These are phyloP conservation scores for Seira ritae DNA, from an alignment of 2,888 invertebrate species.

Conservation along the genomic window DNA sequence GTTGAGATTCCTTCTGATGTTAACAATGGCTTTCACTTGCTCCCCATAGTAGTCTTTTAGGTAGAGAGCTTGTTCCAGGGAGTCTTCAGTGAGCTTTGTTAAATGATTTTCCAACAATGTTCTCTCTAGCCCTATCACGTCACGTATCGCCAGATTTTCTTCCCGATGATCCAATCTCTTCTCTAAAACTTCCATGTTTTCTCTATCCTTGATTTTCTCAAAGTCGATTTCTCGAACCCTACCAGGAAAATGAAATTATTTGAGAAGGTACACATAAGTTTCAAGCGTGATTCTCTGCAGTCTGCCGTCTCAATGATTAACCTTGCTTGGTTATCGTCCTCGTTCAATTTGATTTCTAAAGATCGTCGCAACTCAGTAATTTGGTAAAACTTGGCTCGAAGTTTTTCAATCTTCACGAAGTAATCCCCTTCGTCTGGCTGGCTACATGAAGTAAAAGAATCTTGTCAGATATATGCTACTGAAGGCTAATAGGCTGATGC, in stretches of 20 bases:
- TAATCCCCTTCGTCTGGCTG: conserved; percentile 67
- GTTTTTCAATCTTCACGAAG: conserved; percentile 61
- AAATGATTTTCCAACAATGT: conserved; percentile 69
- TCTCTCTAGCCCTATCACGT: conserved; percentile 65
- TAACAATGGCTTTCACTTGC: conserved; percentile 62
- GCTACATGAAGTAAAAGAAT: conserved; percentile 48
- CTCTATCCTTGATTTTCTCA: conserved; percentile 66
- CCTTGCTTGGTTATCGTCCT: conserved; percentile 65
- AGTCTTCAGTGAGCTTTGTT: conserved; percentile 63
- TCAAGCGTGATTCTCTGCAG: not conserved
- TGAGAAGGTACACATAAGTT: not conserved
- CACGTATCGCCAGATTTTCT: conserved; percentile 62
- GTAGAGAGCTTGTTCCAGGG: conserved; percentile 65
- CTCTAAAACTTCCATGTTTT: conserved; percentile 62
- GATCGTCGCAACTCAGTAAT: conserved; percentile 56
- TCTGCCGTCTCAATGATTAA: not conserved
- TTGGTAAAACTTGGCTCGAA: conserved; percentile 62
- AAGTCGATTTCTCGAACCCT: conserved; percentile 69
- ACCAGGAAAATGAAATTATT: too few relatives aligned
- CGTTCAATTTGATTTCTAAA: conserved; percentile 66
- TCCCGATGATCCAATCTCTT: conserved; percentile 64
- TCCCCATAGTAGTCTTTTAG: conserved; percentile 67
- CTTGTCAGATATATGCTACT: not conserved
- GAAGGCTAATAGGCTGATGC: not conserved
- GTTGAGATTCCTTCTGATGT: conserved; percentile 61